Percentiles rank a stretch among this genome's conserved stretches.
These are phyloP conservation scores for Caerostris darwini DNA, from an alignment of 1,140 invertebrate genomes.

Conservation along the genomic window DNA sequence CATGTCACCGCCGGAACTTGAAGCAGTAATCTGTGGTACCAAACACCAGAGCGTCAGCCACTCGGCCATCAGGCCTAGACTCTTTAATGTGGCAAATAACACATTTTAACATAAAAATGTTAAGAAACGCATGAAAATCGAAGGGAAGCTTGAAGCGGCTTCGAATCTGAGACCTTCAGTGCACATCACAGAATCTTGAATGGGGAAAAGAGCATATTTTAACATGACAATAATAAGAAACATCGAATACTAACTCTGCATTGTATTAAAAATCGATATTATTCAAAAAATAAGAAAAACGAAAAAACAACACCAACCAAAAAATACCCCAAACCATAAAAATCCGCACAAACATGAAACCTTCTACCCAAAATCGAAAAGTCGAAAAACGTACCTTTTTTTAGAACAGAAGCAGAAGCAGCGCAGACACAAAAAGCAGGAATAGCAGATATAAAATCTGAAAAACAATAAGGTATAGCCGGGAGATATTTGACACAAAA, in stretches of 20 bases:
- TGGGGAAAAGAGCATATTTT: too few relatives aligned
- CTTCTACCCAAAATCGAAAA: neutral
- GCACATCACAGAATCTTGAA: too few relatives aligned
- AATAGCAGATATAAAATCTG: slow-evolving; percentile 70
- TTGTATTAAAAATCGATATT: neutral
- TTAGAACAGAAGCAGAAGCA: neutral
- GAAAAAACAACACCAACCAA: neutral
- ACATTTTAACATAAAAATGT: too few relatives aligned
- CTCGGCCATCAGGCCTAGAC: too few relatives aligned
- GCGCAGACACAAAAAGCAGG: neutral
- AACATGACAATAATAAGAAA: too few relatives aligned
- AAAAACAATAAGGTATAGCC: slow-evolving; percentile 62
- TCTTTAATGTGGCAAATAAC: too few relatives aligned
- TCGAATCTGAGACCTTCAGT: too few relatives aligned
- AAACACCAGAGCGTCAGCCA: too few relatives aligned
- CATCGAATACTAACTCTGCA: neutral
- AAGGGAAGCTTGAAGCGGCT: too few relatives aligned
- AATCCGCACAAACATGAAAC: neutral
- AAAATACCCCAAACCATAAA: neutral
- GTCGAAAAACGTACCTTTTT: slow-evolving; percentile 22
- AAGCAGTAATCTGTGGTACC: too few relatives aligned
- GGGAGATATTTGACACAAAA: slow-evolving; percentile 68
- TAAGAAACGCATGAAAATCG: too few relatives aligned
- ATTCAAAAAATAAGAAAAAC: neutral
- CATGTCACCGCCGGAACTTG: too few relatives aligned